Evolutionary conservation across 1,140 invertebrate genomes (phyloP).

Genomic region (Physella acuta): DNA sequence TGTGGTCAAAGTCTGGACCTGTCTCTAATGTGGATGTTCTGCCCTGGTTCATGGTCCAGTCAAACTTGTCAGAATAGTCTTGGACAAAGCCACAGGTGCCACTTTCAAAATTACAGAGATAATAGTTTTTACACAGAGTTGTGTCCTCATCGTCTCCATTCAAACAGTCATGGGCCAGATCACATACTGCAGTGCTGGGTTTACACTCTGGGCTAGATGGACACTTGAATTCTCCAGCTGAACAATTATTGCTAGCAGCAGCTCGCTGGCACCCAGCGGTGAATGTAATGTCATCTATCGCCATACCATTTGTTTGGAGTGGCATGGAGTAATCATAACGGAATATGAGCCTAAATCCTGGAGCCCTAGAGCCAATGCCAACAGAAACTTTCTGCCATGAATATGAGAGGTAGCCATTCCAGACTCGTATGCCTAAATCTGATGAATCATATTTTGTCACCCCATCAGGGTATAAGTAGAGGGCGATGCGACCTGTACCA

Average conservation of each 20-base stretch:
- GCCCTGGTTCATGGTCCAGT: constrained; percentile 64
- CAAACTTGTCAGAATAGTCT: constrained; percentile 44
- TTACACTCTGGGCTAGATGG: constrained; percentile 39
- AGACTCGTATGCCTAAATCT: background rate
- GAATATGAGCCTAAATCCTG: constrained; percentile 21
- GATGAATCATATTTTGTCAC: constrained; percentile 2
- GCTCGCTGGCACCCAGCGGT: constrained; percentile 36
- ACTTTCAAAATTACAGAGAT: constrained; percentile 75
- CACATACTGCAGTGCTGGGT: constrained; percentile 38
- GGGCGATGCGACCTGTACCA: background rate
- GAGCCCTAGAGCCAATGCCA: constrained; percentile 18
- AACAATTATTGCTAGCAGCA: constrained; percentile 33
- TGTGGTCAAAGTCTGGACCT: constrained; percentile 75
- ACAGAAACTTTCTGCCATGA: constrained; percentile 10
- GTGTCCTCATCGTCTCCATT: constrained; percentile 53
- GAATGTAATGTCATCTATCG: constrained; percentile 73
- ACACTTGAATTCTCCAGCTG: constrained; percentile 40
- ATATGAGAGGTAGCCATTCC: background rate
- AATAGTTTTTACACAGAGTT: constrained; percentile 27
- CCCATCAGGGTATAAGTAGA: constrained; percentile 17
- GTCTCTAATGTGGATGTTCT: constrained; percentile 61
- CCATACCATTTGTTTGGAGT: constrained; percentile 68
- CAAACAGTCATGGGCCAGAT: constrained; percentile 45
- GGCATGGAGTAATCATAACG: background rate
- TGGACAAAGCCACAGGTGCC: constrained; percentile 48